Conservation (phyloP, 2,113 vertebrate species). For the Larimichthys crocea region DNA sequence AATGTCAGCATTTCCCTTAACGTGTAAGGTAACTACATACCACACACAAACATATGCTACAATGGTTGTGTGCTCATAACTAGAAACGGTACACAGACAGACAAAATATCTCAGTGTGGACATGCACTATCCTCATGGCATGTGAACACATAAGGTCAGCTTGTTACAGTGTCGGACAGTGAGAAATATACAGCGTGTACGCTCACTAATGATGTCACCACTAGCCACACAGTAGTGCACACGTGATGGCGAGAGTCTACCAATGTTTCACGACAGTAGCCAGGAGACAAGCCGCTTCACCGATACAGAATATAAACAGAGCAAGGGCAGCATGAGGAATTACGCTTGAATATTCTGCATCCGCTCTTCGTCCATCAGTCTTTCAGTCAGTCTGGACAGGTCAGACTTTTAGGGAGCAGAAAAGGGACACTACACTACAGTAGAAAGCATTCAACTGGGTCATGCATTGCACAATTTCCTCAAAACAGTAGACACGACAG, state of each 20-base stretch:
- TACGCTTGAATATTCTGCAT: constrained; percentile 31
- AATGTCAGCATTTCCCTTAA: constrained; percentile 86
- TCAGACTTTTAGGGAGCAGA: constrained; percentile 29
- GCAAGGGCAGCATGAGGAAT: constrained; percentile 48
- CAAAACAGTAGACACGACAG: constrained; percentile 59
- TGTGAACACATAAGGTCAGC: constrained; percentile 59
- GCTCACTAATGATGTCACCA: constrained; percentile 70
- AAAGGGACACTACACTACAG: constrained; percentile 60
- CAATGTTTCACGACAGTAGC: constrained; percentile 73
- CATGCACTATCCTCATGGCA: constrained; percentile 53
- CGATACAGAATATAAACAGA: constrained; percentile 59
- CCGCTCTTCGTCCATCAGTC: constrained; percentile 50
- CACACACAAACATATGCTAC: constrained; percentile 80
- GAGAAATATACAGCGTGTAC: constrained; percentile 57
- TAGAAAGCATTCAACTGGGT: constrained; percentile 85
- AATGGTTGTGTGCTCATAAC: constrained; percentile 72
- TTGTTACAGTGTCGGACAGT: constrained; percentile 63
- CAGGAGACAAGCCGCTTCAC: constrained; percentile 80
- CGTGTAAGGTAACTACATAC: constrained; percentile 69
- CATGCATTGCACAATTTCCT: constrained; percentile 94
- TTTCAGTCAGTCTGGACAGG: constrained; percentile 61
- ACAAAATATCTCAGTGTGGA: constrained; percentile 54
- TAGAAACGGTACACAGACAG: constrained; percentile 52
- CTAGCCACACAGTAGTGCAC: constrained; percentile 64
- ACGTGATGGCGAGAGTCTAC: constrained; percentile 45